Base-by-base conservation (phyloP, 2,797 vertebrate species). In the Acanthiza pusilla region DNA sequence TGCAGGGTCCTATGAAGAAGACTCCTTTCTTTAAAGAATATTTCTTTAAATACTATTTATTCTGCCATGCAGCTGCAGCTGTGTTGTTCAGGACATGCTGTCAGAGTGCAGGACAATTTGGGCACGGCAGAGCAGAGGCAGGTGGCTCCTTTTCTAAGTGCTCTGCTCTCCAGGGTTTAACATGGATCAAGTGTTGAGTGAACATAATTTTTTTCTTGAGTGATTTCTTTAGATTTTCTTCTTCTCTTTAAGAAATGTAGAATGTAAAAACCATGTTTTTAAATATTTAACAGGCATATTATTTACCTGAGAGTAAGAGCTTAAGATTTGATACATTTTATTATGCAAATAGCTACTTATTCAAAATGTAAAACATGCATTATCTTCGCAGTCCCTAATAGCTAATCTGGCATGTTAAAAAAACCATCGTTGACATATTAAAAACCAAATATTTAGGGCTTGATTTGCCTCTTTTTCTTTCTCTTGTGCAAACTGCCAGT, bases 271-370 rank as follows among this genome's bases (percentile, higher is more conserved):
- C 1, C 18, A 47, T 45, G 40, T 66, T 87, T 94, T 92, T 30
- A 94, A 95, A 88, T 93, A 94, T 93, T 93, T 87, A 97, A 82
- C 81, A 96, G 87, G 91, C 66, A 53, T 85, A 78, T 67, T 95
- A 82, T 94, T 96, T 97, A 86, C 93, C 85, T 92, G 93, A 94
- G 86, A 86, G 48, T 67, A 95, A 74, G 45, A 91, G 72, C 54
- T 93, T 94, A 73, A 84, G 82, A 93, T 96, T 93, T 88, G 26
- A 89, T 96, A 89, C 20, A 66, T 88, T 97, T 96, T 94, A 86
- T 93, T 96, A 96, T 88, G 80, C 76, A 97, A 94, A 96, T 91
- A 88, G 13, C 87, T 92, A 55, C 82, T 94, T 85, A 89, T 42
- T 95, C 65, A 86, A 78, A 94, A 61, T 89, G 85, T 93, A 96